phyloP scores from a whole-genome alignment of 2,888 invertebrate genomes.

The Omphaloscelis lunosa region DNA sequence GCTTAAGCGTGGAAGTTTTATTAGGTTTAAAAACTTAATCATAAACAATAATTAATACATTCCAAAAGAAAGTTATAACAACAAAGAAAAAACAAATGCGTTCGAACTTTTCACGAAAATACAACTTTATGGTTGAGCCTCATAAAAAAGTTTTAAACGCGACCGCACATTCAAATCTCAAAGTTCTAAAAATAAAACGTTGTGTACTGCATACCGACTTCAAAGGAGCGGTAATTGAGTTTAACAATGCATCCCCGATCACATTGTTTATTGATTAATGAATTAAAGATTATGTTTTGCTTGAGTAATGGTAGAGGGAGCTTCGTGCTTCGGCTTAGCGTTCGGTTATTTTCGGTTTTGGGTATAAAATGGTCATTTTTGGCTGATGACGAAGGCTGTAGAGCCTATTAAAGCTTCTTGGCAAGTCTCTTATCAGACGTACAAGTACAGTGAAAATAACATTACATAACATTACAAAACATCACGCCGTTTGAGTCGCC shows the following conservation, averaged over 20 bases:
- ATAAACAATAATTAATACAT: too few relatives aligned
- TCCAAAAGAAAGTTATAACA: not conserved
- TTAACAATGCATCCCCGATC: conserved; percentile 30
- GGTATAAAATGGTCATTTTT: rapidly evolving
- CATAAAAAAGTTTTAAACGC: conserved; percentile 22
- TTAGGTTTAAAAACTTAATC: too few relatives aligned
- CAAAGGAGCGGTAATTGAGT: conserved; percentile 37
- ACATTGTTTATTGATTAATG: conserved; percentile 34
- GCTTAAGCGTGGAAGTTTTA: too few relatives aligned
- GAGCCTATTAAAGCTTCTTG: not conserved
- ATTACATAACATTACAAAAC: too few relatives aligned
- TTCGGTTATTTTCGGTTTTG: conserved; percentile 11
- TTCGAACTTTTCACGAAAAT: not conserved
- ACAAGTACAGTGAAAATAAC: not conserved
- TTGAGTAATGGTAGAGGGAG: conserved; percentile 30
- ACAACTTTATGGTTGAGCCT: not conserved
- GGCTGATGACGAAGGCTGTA: too few relatives aligned
- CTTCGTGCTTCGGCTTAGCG: not conserved
- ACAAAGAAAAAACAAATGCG: conserved; percentile 14
- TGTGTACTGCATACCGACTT: conserved; percentile 40
- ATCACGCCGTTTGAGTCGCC: too few relatives aligned
- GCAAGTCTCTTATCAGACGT: not conserved
- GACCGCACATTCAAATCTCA: conserved; percentile 21
- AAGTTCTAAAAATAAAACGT: conserved; percentile 35
- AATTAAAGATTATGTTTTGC: conserved; percentile 41